phyloP scores from a whole-genome alignment of 2,888 invertebrate species.

The Syrphus vitripennis region DNA sequence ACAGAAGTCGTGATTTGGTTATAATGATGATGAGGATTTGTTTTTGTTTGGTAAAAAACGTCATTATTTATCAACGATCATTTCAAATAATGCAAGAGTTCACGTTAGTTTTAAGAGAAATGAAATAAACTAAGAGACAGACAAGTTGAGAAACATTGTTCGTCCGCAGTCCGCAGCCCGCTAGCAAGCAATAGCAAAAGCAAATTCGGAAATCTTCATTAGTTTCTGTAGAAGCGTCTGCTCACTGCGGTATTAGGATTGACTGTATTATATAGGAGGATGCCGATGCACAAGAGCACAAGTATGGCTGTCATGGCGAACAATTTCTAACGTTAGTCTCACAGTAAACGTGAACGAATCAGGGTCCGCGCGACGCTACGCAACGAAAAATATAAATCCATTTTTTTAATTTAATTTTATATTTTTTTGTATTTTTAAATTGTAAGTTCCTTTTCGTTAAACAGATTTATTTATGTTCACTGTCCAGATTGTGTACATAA shows the following conservation, averaged over 20 bases:
- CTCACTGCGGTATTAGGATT: neutral
- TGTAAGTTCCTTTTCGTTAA: slow-evolving; percentile 67
- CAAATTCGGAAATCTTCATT: slow-evolving; percentile 52
- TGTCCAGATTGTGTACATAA: slow-evolving; percentile 53
- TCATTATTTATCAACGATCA: neutral
- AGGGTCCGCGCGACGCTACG: slow-evolving; percentile 63
- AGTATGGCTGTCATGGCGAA: slow-evolving; percentile 39
- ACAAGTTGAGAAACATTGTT: slow-evolving; percentile 11
- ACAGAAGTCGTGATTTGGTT: neutral
- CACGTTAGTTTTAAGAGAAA: slow-evolving; percentile 32
- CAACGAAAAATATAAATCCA: slow-evolving; percentile 56
- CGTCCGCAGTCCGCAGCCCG: neutral
- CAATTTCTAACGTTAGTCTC: slow-evolving; percentile 62
- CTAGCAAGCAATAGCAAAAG: neutral
- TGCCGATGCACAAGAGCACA: slow-evolving; percentile 11
- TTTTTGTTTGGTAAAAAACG: neutral
- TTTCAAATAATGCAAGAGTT: neutral
- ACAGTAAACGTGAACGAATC: slow-evolving; percentile 61
- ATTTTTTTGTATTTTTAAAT: slow-evolving; percentile 63
- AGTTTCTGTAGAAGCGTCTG: slow-evolving; percentile 17
- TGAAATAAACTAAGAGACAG: neutral
- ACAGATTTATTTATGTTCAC: slow-evolving; percentile 61
- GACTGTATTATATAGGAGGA: slow-evolving; percentile 3
- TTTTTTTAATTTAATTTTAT: slow-evolving; percentile 55
- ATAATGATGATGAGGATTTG: neutral